phyloP scores from a whole-genome alignment of 2,113 vertebrate species.

The Lepisosteus osseus region DNA sequence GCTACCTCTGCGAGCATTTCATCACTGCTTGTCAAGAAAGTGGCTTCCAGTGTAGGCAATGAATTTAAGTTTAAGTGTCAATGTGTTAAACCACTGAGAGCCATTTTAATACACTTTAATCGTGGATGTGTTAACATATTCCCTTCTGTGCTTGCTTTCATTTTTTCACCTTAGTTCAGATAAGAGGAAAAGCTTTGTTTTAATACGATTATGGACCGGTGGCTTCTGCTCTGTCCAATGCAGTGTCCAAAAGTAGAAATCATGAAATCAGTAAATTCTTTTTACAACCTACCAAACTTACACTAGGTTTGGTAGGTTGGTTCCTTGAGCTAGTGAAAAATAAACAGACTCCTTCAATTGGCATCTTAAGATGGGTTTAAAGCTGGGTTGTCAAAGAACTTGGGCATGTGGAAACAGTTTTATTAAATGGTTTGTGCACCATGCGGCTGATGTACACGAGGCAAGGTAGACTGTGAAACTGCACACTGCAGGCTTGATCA shows the following conservation, averaged over 20 bases:
- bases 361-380: too few relatives aligned
- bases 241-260: background rate
- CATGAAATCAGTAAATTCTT: too few relatives aligned
- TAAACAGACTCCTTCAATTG: too few relatives aligned
- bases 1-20: constrained; percentile 50
- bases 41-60: constrained; percentile 49
- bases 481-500: constrained; percentile 52
- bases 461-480: constrained; percentile 22
- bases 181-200: background rate
- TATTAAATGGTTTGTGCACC: too few relatives aligned
- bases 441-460: too few relatives aligned
- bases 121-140: constrained; percentile 52
- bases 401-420: too few relatives aligned
- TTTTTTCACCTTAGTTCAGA: constrained; percentile 31
- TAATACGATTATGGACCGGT: background rate
- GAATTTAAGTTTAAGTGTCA: constrained; percentile 60
- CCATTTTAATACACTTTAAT: constrained; percentile 61
- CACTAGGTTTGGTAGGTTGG: too few relatives aligned
- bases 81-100: constrained; percentile 52
- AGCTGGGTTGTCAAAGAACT: too few relatives aligned
- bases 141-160: constrained; percentile 39
- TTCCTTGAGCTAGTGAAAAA: too few relatives aligned
- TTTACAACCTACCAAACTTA: too few relatives aligned
- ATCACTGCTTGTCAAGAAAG: constrained; percentile 56
- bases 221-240: constrained; percentile 7